phyloP scores from a whole-genome alignment of 2,797 vertebrate species.

The Threskiornis aethiopicus region DNA sequence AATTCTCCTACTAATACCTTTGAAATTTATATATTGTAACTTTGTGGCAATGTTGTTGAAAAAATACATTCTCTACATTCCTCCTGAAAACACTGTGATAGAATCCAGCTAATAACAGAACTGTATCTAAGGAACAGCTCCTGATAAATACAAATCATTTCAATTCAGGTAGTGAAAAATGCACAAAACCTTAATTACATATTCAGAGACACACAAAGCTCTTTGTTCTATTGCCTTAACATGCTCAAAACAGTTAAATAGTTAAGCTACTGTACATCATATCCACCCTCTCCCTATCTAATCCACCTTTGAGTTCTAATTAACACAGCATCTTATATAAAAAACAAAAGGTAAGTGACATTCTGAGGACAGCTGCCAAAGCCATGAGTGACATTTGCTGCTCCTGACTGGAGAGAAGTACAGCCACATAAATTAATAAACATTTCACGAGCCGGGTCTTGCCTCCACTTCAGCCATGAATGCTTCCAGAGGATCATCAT shows the following conservation, averaged over 20 bases:
- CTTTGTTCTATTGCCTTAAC: background rate
- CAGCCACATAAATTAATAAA: background rate
- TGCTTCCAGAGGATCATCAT: constrained; percentile 96
- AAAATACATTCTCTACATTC: background rate
- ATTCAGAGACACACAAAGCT: background rate
- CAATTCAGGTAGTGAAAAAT: background rate
- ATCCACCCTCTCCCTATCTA: background rate
- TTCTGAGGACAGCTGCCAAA: background rate
- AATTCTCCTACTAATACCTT: background rate
- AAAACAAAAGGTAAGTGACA: background rate
- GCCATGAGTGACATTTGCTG: background rate
- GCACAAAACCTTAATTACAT: background rate
- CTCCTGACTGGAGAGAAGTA: background rate
- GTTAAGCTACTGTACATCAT: background rate
- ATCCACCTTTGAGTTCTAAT: background rate
- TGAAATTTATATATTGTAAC: background rate
- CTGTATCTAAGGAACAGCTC: background rate
- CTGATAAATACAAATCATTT: background rate
- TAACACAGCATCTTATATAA: background rate
- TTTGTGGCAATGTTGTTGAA: background rate
- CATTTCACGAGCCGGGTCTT: background rate
- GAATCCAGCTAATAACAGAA: background rate
- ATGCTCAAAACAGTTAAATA: background rate
- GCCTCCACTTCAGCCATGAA: constrained; percentile 99
- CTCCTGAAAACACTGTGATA: background rate